Percentiles rank a stretch among this genome's conserved stretches.
Evolutionary conservation across 2,888 invertebrate genomes (phyloP).

Genomic region (Pterostichus madidus): DNA sequence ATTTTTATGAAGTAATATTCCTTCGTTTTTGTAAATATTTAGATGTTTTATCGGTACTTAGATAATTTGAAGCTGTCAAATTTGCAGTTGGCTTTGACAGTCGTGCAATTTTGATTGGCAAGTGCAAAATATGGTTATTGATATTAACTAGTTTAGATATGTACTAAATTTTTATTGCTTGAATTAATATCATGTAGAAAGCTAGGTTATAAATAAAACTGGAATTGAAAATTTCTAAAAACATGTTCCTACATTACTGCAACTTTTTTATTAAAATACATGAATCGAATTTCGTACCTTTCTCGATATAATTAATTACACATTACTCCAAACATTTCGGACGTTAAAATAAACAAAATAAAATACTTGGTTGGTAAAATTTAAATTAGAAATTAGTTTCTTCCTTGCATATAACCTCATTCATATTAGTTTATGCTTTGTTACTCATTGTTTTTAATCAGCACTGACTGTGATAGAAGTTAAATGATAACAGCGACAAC

Average conservation of each 20-base stretch:
- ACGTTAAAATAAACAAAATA: neutral
- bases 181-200: conserved; percentile 53
- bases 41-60: neutral
- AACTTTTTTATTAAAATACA: conserved; percentile 9
- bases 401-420: conserved; percentile 20
- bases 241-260: conserved; percentile 17
- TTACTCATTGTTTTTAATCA: too few species aligned
- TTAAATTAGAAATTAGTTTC: conserved; percentile 15
- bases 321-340: conserved; percentile 19
- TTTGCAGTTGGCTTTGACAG: conserved; percentile 1
- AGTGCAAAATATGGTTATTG: conserved; percentile 19
- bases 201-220: conserved; percentile 57
- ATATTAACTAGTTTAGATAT: conserved; percentile 30
- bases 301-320: conserved; percentile 16
- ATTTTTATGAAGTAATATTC: conserved; percentile 59
- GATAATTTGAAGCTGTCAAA: conserved; percentile 24
- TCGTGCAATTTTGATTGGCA: conserved; percentile 5
- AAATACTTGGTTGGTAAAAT: neutral
- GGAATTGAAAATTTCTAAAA: conserved; percentile 51
- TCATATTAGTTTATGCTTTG: conserved; percentile 15
- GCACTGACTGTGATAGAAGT: too few species aligned
- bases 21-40: conserved; percentile 57
- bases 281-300: conserved; percentile 21
- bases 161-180: conserved; percentile 24
- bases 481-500: too few species aligned